phyloP scores from a whole-genome alignment of 2,113 vertebrate genomes.

The Thymallus thymallus region DNA sequence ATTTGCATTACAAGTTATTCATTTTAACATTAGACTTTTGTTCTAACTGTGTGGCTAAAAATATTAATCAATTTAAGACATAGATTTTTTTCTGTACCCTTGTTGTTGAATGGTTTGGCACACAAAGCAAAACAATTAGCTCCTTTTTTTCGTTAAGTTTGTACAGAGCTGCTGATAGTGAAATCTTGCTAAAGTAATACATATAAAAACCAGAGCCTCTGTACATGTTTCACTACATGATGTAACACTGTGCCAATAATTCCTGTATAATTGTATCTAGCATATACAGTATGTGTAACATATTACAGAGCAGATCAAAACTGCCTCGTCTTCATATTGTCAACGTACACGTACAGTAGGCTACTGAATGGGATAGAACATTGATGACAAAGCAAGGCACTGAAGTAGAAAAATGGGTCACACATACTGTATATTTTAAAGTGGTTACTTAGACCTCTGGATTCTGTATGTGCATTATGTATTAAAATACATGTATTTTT shows the following conservation, averaged over 20 bases:
- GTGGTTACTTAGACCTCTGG: too few species aligned
- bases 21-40: slow-evolving; percentile 66
- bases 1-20: slow-evolving; percentile 72
- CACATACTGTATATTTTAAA: too few species aligned
- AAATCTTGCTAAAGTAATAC: slow-evolving; percentile 44
- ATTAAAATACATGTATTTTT: too few species aligned
- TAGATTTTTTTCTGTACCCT: slow-evolving; percentile 35
- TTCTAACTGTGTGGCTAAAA: slow-evolving; percentile 50
- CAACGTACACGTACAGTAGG: too few species aligned
- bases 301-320: background rate
- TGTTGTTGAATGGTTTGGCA: slow-evolving; percentile 53
- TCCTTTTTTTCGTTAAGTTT: slow-evolving; percentile 28
- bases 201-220: slow-evolving; percentile 8
- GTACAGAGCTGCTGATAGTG: slow-evolving; percentile 44
- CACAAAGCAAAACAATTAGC: slow-evolving; percentile 63
- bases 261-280: slow-evolving; percentile 28
- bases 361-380: background rate
- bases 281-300: background rate
- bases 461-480: too few species aligned
- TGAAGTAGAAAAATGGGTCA: slow-evolving; percentile 2
- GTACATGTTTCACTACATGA: slow-evolving; percentile 41
- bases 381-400: slow-evolving; percentile 10
- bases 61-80: slow-evolving; percentile 53
- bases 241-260: slow-evolving; percentile 58
- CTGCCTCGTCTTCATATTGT: too few species aligned